Conservation (phyloP, 2,797 vertebrate species). For the Melopsittacus undulatus region DNA sequence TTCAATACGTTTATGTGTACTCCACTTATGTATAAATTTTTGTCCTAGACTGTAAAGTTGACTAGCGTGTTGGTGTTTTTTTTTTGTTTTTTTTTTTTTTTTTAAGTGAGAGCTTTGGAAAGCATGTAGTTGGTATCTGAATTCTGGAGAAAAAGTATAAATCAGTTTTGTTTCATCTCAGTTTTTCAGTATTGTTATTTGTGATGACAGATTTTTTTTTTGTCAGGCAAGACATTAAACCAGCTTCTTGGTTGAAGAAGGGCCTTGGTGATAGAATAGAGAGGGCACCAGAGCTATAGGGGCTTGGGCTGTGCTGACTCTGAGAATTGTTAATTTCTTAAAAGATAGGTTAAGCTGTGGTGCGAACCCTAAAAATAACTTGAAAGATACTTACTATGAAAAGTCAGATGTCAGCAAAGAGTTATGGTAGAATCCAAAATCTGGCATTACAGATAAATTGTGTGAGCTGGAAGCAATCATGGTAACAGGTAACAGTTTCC, state of each 20-base stretch:
- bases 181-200: not conserved
- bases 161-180: not conserved
- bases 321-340: not conserved
- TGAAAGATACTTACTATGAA: not conserved
- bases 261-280: not conserved
- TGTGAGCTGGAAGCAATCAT: not conserved
- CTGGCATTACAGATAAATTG: not conserved
- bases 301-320: not conserved
- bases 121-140: not conserved
- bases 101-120: not conserved
- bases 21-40: not conserved
- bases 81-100: not conserved
- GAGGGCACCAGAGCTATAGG: not conserved
- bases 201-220: not conserved
- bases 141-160: not conserved
- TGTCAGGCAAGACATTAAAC: not conserved
- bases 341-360: not conserved
- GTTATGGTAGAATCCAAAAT: not conserved
- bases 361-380: not conserved
- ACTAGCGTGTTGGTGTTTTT: not conserved
- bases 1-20: not conserved
- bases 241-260: not conserved
- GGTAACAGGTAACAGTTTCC: not conserved
- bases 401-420: not conserved
- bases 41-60: not conserved